Base-by-base conservation (phyloP, 64 coral and sea anemone genomes). In the Astreopora myriophthalma region DNA sequence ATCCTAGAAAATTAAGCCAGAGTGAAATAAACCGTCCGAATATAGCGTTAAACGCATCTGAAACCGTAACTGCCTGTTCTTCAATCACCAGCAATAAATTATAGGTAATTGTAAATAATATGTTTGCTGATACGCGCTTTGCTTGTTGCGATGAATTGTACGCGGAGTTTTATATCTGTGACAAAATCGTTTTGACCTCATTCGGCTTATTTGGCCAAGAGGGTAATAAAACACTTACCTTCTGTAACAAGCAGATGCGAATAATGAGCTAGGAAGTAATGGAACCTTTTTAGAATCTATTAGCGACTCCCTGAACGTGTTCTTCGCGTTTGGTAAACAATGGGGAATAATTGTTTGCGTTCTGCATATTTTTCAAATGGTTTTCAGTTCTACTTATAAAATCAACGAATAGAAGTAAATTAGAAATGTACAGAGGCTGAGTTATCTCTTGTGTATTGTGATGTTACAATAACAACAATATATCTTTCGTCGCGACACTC, bases 281-380 rank as follows among this genome's bases (percentile, higher is more conserved):
- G 33, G 61, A 14, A 5, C 55, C 57, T 83, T n/a, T 31, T 83
- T 83, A 31, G 58, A 55, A 55, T 3, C 0, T 46, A 46, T 46
- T 46, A 46, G 42, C 5, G 49, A 61, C 77, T 78, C 35, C 79
- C 65, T 83, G 55, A 83, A 57, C 60, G 22, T 37, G 33, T 38
- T 83, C 27, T 13, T 64, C 55, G 79, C 79, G 79, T 83, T 83
- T 64, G 61, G 52, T 83, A 83, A 83, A 83, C 79, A 83, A 83
- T 25, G 38, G 17, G 8, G 49, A 20, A 27, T 34, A 61, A 34
- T 80, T 80, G 51, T 61, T 80, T 61, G 51, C 77, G 61, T 83
- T 83, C 33, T 64, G 8, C 27, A 24, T 39, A 35, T 81, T 62
- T 63, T 80, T 23, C 23, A 19, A 81, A 61, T 62, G 20, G 10